Base-by-base conservation (phyloP, 2,888 invertebrate species). In the Acanthacorydalis orientalis region DNA sequence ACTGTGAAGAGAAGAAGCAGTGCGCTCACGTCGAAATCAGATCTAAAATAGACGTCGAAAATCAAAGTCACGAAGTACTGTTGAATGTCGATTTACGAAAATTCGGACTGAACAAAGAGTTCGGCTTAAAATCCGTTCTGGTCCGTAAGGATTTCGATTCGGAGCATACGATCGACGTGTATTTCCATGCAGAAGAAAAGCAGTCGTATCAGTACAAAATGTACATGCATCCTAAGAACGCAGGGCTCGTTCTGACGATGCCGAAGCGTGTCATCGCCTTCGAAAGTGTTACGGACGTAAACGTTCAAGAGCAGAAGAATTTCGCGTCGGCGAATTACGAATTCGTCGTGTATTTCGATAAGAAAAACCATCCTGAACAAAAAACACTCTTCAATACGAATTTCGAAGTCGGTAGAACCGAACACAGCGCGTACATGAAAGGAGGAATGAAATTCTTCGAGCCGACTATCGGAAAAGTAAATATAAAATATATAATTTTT, bases 1-100 rank as follows among this genome's bases (percentile, higher is more conserved):
- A 80, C 60, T 86, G 86, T 60, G 83, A 85, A 54, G 81, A 83
- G 59, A 83, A 80, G 65, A 81, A 82, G 50, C 80, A 84, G 54
- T 86, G 86, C 58, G 81, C 82, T 0, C 78, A 83, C 57, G 71
- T 82, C 16, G 83, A 85, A 56, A 57, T 80, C n/a, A 72, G 76
- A 55, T 72, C 77, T 31, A 78, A 76, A 57, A 60, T 56, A 77
- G 78, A 69, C 50, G 60, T 71, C 2, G 68, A 71, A 10, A 63
- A 69, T 11, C 64, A 75, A 49, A 72, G 77, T 52, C 79, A 83
- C 57, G 69, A 76, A 14, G 59, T 81, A 11, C 77, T 76, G 55
- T 68, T 83, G 1, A 73, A 77, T 40, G 67, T 85, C 3, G 83
- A 86, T 59, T 67, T 86, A 1, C 78, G 83, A 51, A 82, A 82